Percentiles rank a stretch among this genome's conserved stretches.
phyloP scores from a whole-genome alignment of 2,888 invertebrate genomes.

The Orthosia gracilis region DNA sequence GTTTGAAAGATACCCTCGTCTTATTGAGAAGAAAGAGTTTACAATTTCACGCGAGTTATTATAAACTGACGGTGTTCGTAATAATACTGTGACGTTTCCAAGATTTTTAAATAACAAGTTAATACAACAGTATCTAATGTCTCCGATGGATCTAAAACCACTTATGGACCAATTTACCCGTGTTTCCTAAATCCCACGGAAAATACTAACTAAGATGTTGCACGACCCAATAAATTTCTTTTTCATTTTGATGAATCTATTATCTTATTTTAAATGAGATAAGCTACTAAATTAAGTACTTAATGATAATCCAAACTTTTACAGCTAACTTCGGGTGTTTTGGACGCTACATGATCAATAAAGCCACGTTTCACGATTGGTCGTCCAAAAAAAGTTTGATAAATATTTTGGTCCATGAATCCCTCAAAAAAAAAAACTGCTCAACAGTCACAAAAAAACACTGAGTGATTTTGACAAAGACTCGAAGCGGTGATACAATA shows the following conservation, averaged over 20 bases:
- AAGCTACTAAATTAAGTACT: neutral
- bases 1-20: too few species aligned
- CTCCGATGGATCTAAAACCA: neutral
- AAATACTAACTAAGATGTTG: neutral
- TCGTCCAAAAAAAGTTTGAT: neutral
- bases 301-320: neutral
- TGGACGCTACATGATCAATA: neutral
- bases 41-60: too few species aligned
- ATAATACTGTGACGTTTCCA: too few species aligned
- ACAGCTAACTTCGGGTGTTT: neutral
- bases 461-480: slow-evolving; percentile 43
- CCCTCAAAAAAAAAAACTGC: neutral
- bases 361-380: too few species aligned
- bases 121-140: neutral
- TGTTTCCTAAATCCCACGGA: slow-evolving; percentile 11
- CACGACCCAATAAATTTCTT: neutral
- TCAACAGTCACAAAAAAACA: slow-evolving; percentile 41
- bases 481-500: slow-evolving; percentile 47
- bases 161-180: neutral
- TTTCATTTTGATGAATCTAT: neutral
- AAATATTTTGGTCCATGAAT: neutral
- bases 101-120: neutral
- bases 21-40: too few species aligned
- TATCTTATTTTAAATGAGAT: neutral
- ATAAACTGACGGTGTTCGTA: too few species aligned